Base-by-base conservation (phyloP, 2,888 invertebrate species). In the Metellina segmentata region DNA sequence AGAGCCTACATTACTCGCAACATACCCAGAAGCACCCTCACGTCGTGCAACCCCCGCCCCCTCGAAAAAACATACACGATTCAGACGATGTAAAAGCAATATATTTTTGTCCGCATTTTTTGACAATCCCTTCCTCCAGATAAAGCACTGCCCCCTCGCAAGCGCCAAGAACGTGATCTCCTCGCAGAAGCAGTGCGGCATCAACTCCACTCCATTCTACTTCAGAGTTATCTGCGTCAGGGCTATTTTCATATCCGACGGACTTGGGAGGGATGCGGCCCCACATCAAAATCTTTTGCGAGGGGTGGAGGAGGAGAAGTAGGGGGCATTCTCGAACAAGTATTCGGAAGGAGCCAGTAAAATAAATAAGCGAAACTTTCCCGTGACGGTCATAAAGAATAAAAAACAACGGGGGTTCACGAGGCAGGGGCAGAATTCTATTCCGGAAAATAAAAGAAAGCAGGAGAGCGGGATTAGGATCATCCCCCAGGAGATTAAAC, bases 91-190 rank as follows among this genome's bases (percentile, higher is more conserved):
- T 72, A 82, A 52, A 81, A 48, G 52, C 78, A 52, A 78, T 78
- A 85, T 75, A 61, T 74, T 48, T 81, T 7, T 61, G 61, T 61
- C 53, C 74, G 34, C 74, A 13, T 34, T 79, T 48, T 85, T 74
- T 72, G 81, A 34, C 88, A 81, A 88, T 88, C 81, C 74, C 72
- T 49, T 74, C 61, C 48, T 75, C 61, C 9, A 48, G 48, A 81
- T 81, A 81, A 81, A 81, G 53, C 70, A 82, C 48, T 72, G 72
- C 8, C 74, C 52, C 52, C 51, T 49, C 34, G 34, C 34, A 4
- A 34, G 34, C 34, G 34, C 19, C 34, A 53, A 81, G 81, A 88
- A 88, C 69, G 81, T 81, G 81, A 72, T 88, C 53, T 61, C 74
- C 49, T 53, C 81, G 19, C 52, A 61, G 19, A 78, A 69, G 34